A percentile compares a stretch with the other conserved stretches of the same genome.
Conservation (phyloP, 2,797 vertebrate genomes). For the Melanotaenia trifasciata region DNA sequence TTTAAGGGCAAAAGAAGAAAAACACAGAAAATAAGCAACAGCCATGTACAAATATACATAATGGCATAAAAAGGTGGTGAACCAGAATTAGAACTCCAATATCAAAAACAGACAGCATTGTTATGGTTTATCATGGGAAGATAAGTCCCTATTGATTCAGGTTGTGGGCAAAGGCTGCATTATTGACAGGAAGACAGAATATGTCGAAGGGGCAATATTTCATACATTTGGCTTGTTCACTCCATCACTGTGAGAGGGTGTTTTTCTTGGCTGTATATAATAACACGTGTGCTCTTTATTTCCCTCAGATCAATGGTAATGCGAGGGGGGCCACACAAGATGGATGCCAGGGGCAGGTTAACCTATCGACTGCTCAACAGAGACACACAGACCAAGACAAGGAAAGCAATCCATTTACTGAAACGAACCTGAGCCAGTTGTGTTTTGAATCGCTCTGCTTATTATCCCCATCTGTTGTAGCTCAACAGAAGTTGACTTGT, state of each 20-base stretch:
- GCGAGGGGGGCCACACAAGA: conserved; percentile 88
- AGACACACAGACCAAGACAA: conserved; percentile 67
- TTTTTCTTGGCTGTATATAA: conserved; percentile 91
- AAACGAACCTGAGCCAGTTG: conserved; percentile 39
- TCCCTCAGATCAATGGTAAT: conserved; percentile 98
- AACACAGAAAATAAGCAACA: conserved; percentile 5
- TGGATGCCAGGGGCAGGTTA: conserved; percentile 88
- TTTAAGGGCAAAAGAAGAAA: conserved; percentile 3
- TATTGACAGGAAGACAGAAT: conserved; percentile 99
- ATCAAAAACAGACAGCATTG: conserved; percentile 82
- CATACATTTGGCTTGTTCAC: conserved; percentile 91
- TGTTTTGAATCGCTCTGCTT: conserved; percentile 39
- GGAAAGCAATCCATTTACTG: conserved; percentile 51
- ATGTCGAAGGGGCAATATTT: conserved; percentile 92
- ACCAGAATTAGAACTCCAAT: conserved; percentile 55
- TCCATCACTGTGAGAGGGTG: conserved; percentile 89
- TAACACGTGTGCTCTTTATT: conserved; percentile 92
- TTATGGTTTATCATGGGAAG: conserved; percentile 93
- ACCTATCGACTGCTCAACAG: conserved; percentile 80
- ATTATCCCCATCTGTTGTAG: conserved; percentile 16
- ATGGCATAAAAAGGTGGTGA: conserved; percentile 31
- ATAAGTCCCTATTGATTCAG: conserved; percentile 94
- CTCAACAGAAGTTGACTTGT: conserved; percentile 3
- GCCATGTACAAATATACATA: conserved; percentile 42
- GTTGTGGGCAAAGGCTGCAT: conserved; percentile 91